Percentiles rank a stretch among this genome's conserved stretches.
Evolutionary conservation across 2,888 invertebrate genomes (phyloP).

Genomic region (Cantharis rustica): DNA sequence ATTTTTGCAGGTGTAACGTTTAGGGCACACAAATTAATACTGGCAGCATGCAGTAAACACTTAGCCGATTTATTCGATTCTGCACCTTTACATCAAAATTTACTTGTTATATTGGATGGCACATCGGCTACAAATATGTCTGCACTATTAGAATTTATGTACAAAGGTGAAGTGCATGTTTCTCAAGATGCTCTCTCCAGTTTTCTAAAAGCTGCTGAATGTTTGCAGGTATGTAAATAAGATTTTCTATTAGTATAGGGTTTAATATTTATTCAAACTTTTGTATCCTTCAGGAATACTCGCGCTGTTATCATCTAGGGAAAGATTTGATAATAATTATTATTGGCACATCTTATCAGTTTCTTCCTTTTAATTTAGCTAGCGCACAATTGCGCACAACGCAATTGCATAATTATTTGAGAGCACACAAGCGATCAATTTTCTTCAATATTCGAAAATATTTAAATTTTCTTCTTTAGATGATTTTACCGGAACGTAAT

Average conservation of each 20-base stretch:
- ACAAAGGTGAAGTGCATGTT: slow-evolving; percentile 92
- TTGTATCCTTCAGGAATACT: background rate
- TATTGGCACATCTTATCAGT: background rate
- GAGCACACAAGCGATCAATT: no score
- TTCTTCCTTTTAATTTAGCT: background rate
- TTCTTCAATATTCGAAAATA: background rate
- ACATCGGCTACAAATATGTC: slow-evolving; percentile 90
- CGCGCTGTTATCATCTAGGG: background rate
- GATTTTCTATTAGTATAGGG: background rate
- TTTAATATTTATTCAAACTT: background rate
- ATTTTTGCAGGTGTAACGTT: slow-evolving; percentile 79
- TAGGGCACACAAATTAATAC: slow-evolving; percentile 87
- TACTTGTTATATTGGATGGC: slow-evolving; percentile 88
- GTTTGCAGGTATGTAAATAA: slow-evolving; percentile 73
- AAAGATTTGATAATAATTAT: background rate
- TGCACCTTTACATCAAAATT: slow-evolving; percentile 78
- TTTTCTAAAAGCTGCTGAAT: slow-evolving; percentile 90
- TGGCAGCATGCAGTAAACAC: slow-evolving; percentile 92
- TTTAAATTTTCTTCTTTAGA: background rate
- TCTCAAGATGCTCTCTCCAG: slow-evolving; percentile 90
- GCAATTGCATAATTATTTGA: no score
- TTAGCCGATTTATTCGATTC: slow-evolving; percentile 90
- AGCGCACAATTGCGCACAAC: no score
- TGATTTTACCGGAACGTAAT: background rate
- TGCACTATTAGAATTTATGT: slow-evolving; percentile 90